phyloP scores from a whole-genome alignment of 2,113 vertebrate species.

The Apteryx owenii region DNA sequence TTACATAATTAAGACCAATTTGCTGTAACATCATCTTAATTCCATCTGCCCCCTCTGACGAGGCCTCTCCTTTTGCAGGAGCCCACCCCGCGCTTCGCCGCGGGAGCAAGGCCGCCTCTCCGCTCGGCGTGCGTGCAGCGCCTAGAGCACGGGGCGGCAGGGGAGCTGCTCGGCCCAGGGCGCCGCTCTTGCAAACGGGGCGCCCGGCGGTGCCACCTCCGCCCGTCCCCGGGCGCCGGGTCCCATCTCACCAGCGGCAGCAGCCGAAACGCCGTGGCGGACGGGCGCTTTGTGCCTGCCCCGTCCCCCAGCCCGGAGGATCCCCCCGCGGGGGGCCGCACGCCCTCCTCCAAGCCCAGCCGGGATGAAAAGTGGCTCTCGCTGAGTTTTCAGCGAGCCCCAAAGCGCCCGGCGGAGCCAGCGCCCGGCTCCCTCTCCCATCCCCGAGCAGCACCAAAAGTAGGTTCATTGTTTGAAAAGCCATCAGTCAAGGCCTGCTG shows the following conservation, averaged over 20 bases:
- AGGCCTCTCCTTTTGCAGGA: background rate
- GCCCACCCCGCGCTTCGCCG: background rate
- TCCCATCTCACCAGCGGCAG: background rate
- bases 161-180: background rate
- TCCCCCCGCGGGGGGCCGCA: background rate
- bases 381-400: background rate
- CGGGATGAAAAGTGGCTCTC: background rate
- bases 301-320: background rate
- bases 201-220: background rate
- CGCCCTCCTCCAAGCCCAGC: background rate
- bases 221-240: background rate
- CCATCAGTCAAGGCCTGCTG: slow-evolving; percentile 57
- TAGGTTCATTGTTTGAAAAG: slow-evolving; percentile 59
- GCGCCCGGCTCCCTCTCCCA: background rate
- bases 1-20: background rate
- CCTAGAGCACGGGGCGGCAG: too few species aligned
- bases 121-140: too few species aligned
- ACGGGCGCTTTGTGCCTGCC: background rate
- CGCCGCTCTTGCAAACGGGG: background rate
- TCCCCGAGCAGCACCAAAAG: slow-evolving; percentile 30
- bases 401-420: background rate
- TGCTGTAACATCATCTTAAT: background rate
- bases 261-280: background rate
- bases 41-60: background rate
- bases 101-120: too few species aligned